Evolutionary conservation across 2,797 vertebrate species (phyloP).

Genomic region (Enteromius viviparus): DNA sequence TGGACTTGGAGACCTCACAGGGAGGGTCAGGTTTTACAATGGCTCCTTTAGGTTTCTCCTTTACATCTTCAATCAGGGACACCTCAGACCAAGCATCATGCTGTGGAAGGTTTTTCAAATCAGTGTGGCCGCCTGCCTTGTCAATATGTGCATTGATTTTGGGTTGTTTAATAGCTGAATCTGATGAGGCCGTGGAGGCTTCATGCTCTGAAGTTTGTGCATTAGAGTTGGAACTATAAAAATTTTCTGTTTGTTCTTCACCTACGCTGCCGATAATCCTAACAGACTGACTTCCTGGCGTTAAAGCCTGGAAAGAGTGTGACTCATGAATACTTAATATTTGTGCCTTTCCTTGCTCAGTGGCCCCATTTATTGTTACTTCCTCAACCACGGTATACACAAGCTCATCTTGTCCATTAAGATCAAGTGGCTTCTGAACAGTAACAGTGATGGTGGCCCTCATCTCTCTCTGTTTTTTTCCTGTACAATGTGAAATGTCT

Average conservation of each 20-base stretch:
- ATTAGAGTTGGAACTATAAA: constrained; percentile 66
- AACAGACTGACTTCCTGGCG: constrained; percentile 85
- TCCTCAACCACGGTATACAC: constrained; percentile 97
- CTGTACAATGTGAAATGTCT: constrained; percentile 62
- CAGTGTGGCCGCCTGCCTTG: constrained; percentile 78
- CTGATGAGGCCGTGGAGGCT: constrained; percentile 75
- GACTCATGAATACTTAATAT: constrained; percentile 91
- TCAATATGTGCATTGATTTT: constrained; percentile 90
- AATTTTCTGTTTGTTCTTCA: constrained; percentile 76
- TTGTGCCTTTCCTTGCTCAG: constrained; percentile 84
- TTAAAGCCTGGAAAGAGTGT: constrained; percentile 81
- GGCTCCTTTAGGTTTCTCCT: constrained; percentile 18
- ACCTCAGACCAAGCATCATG: constrained; percentile 64
- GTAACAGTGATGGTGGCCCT: constrained; percentile 92
- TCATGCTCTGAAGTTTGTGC: constrained; percentile 73
- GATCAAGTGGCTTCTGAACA: constrained; percentile 92
- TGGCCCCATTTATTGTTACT: constrained; percentile 88
- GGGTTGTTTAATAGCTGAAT: constrained; percentile 77
- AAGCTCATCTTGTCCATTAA: constrained; percentile 93
- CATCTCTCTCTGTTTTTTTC: constrained; percentile 82
- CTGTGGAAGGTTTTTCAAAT: constrained; percentile 74
- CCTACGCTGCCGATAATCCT: constrained; percentile 93
- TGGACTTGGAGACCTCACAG: constrained; percentile 58
- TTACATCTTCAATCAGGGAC: constrained; percentile 27
- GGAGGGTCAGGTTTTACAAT: constrained; percentile 3